Base-by-base conservation (phyloP, 53 echinoderm and acorn worm genomes). In the Holothuria scabra region DNA sequence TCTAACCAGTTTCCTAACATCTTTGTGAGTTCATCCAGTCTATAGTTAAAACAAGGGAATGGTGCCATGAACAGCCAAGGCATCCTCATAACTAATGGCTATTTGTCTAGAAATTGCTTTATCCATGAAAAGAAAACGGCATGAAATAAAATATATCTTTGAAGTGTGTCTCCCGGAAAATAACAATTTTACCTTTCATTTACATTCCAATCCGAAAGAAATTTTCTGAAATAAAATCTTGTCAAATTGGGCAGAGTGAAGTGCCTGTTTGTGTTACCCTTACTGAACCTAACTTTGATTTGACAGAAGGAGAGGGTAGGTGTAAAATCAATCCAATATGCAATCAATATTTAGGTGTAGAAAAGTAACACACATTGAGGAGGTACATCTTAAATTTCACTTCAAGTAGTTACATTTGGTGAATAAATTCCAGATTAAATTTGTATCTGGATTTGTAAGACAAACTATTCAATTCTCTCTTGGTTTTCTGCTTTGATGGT, bases 391-490 rank as follows among this genome's bases (percentile, higher is more conserved):
- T 44, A 34, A 72, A 46, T 72, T 72, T 72, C 72, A 22, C 72
- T 44, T 23, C 37, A 44, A 72, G 72, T 23, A 44, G 24, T 72
- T 24, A 72, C 49, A 72, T 72, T 48, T 72, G 72, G 72, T 72
- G 72, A 72, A 72, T 72, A 46, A 72, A 72, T 72, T 72, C 44
- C 72, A 44, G 48, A 72, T 72, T 72, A 72, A 72, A 72, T 72
- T 44, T 72, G 72, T 72, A 46, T 72, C 48, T 72, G 72, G 72
- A 48, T 46, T 72, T 72, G 44, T 44, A 44, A 72, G 72, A 72
- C 72, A 72, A 72, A 72, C 72, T 24, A 44, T 44, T 72, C 72
- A 72, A 72, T 72, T 48, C 48, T 48, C 69, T 29, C 7, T 8
- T 52, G 52, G 18, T 4, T 52, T 41, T 41, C 41, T 52, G 52